Base-by-base conservation (phyloP, 2,888 invertebrate species). In the Sycophila texana region DNA sequence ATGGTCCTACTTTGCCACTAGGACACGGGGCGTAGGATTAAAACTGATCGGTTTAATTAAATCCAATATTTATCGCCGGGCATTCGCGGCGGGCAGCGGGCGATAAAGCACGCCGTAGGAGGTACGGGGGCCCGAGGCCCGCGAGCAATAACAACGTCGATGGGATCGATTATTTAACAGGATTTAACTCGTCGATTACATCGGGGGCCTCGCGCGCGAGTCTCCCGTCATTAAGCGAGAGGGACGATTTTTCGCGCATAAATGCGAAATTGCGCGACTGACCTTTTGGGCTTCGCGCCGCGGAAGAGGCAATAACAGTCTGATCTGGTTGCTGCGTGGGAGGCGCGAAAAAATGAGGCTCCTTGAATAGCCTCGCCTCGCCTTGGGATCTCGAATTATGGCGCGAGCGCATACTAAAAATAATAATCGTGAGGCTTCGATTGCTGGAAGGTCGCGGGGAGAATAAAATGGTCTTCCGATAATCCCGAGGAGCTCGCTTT, bases 221-320 rank as follows among this genome's bases (percentile, higher is more conserved):
- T 22, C 22, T 10, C 22, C 13, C 12, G 22, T 39, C 39, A 39
- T 39, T 39, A 39, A 39, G 39, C 39, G 39, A 39, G 30, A 30
- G n/a, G 60, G 58, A 22, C 51, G 20, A 72, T 47, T 57, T 66
- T 68, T 74, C 67, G 58, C 51, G 30, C 14, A 26, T n/a, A 66
- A 66, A 57, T 66, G 7, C 74, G 26, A 13, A 26, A 18, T 22
- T 13, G 22, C 30, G 57, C 39, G 53, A 16, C 4, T 26, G 72
- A 66, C 72, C 72, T 72, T 71, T 77, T 26, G 53, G 60, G 18
- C 60, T 4, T 10, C 26, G 22, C 73, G 60, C 58, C 74, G 78
- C 74, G 81, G 82, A 81, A 86, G 86, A 83, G 83, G 71, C 80
- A 78, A 74, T 75, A 78, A 78, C 77, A 74, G 75, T 77, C 80